phyloP scores from a whole-genome alignment of 2,888 invertebrate species.

The Aphelenchoides bicaudatus region DNA sequence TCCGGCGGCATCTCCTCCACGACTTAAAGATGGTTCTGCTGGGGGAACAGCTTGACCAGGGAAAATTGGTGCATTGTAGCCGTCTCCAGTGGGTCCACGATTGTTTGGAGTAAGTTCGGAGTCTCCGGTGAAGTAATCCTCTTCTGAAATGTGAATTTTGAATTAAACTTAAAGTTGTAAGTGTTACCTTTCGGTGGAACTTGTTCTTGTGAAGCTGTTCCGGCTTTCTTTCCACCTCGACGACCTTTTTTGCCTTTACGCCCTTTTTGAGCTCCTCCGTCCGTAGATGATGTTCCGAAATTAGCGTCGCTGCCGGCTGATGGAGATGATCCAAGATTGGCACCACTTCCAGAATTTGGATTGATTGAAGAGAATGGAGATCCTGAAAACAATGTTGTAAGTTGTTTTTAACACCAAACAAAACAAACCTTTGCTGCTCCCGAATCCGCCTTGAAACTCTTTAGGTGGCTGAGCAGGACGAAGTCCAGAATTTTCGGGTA shows the following conservation, averaged over 20 bases:
- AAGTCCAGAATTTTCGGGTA: conserved; percentile 57
- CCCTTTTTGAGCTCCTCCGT: conserved; percentile 4
- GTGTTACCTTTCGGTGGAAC: conserved; percentile 19
- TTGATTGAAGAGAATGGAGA: conserved; percentile 17
- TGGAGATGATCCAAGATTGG: conserved; percentile 4
- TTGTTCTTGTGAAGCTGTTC: conserved; percentile 24
- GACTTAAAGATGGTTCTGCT: conserved; percentile 37
- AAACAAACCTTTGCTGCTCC: conserved; percentile 24
- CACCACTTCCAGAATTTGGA: conserved; percentile 19
- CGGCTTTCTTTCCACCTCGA: conserved; percentile 4
- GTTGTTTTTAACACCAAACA: too few species aligned
- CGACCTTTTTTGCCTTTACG: conserved; percentile 5
- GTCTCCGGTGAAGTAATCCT: conserved; percentile 56
- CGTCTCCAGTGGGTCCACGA: conserved; percentile 57
- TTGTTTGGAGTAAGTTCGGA: conserved; percentile 51
- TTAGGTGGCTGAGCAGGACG: conserved; percentile 56
- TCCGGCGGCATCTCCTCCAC: conserved; percentile 55
- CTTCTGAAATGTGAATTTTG: conserved; percentile 26
- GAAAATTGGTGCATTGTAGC: too few species aligned
- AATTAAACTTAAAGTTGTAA: background rate
- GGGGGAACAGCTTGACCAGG: conserved; percentile 53
- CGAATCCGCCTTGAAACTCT: conserved; percentile 47
- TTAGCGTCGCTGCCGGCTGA: background rate
- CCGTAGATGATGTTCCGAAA: conserved; percentile 6
- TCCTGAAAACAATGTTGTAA: too few species aligned